Evolutionary conservation across 2,888 invertebrate genomes (phyloP).

Genomic region (Bembecia ichneumoniformis): DNA sequence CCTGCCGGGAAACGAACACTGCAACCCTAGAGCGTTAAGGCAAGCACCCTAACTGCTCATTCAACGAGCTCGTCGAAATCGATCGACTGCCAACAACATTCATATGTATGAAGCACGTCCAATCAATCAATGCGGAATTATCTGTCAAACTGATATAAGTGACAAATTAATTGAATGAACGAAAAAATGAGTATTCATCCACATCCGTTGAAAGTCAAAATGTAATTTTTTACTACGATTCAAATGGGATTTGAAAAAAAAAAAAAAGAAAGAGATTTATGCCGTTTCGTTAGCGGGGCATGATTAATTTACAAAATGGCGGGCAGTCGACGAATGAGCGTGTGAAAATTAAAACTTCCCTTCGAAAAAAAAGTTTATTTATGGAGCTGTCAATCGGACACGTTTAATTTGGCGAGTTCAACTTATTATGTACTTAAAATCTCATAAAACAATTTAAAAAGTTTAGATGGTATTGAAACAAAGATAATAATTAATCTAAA

Average conservation of each 20-base stretch:
- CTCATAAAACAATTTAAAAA: too few relatives aligned
- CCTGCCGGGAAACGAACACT: too few relatives aligned
- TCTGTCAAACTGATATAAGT: constrained; percentile 4
- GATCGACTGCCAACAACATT: too few relatives aligned
- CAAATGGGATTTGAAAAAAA: constrained; percentile 17
- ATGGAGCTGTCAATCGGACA: constrained; percentile 26
- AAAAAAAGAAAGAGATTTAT: constrained; percentile 35
- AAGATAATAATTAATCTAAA: too few relatives aligned
- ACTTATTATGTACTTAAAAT: background rate
- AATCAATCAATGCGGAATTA: background rate
- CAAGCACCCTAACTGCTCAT: too few relatives aligned
- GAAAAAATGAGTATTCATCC: constrained; percentile 10
- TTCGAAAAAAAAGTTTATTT: constrained; percentile 24
- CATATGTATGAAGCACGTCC: background rate
- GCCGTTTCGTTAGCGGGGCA: constrained; percentile 35
- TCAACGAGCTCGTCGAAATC: too few relatives aligned
- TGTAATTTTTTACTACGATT: constrained; percentile 18
- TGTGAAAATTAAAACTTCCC: constrained; percentile 26
- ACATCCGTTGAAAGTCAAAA: constrained; percentile 8
- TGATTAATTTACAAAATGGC: constrained; percentile 30
- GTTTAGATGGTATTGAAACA: too few relatives aligned
- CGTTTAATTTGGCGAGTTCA: constrained; percentile 10
- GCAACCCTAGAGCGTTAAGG: too few relatives aligned
- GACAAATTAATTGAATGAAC: constrained; percentile 12
- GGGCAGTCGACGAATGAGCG: constrained; percentile 25